Evolutionary conservation across 2,797 vertebrate genomes (phyloP), one percentile per base, ranked within the genome.

Genomic region (Sciaenops ocellatus): DNA sequence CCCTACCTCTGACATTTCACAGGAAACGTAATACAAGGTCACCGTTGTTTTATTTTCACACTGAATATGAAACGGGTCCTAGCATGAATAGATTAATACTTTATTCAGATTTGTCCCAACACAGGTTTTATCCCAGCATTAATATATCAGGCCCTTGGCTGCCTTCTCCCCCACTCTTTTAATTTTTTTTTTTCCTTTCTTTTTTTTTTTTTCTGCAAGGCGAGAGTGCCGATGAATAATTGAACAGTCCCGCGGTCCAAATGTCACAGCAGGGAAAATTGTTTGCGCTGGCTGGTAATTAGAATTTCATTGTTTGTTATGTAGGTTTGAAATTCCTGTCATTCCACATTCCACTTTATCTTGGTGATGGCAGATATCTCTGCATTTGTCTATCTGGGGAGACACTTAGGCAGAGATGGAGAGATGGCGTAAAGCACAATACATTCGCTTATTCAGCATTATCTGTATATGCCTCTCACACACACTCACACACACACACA

Each of bases 241-340:
- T 95, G 93, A 96, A 93, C 92, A 93, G 93, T 93, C 84, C 90
- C 22, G 61, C 79, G 77, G 93, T 93, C 92, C 93, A 96, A 96
- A 96, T 96, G 95, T 95, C 94, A 95, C 91, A 93, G 92, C 73
- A 85, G 86, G 92, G 93, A 88, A 95, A 95, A 93, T 92, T 91
- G 92, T 95, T 94, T 94, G 91, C 84, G 64, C 79, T 93, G 84
- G 87, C 89, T 91, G 87, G 89, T 95, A 94, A 95, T 95, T 95
- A 94, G 91, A 93, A 94, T 95, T 95, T 93, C 91, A 94, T 93
- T 95, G 94, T 95, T 95, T 94, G 90, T 95, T 89, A 92, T 94
- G 93, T 93, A 93, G 89, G 92, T 92, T 93, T 90, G 90, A 92
- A 91, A 90, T 90, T 90, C 87, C 90, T 91, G 92, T 93, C 91